phyloP scores from a whole-genome alignment of 2,113 vertebrate species.

The Dipodomys spectabilis region DNA sequence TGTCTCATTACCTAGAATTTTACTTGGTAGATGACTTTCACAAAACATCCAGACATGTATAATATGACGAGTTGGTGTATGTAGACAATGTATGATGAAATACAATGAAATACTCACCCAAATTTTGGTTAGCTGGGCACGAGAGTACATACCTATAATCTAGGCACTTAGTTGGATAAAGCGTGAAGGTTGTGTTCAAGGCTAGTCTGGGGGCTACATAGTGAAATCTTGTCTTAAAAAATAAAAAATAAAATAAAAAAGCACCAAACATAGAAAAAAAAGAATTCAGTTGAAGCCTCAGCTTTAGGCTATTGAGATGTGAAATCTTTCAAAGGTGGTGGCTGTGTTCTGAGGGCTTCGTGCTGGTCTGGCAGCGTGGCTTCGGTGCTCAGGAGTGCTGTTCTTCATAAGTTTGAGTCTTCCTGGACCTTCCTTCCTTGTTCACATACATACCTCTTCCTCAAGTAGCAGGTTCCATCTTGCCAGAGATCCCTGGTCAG shows the following conservation, averaged over 20 bases:
- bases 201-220: too few species aligned
- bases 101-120: too few species aligned
- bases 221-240: too few species aligned
- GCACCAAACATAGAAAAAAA: background rate
- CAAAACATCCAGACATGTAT: too few species aligned
- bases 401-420: background rate
- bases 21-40: background rate
- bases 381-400: background rate
- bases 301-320: background rate
- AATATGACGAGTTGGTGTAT: too few species aligned
- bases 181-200: too few species aligned
- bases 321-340: background rate
- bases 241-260: too few species aligned
- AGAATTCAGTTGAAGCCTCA: background rate
- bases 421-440: background rate
- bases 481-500: background rate
- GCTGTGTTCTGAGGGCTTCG: background rate
- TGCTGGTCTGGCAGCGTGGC: background rate
- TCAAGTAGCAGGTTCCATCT: background rate
- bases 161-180: too few species aligned
- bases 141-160: too few species aligned
- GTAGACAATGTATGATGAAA: too few species aligned
- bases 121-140: too few species aligned
- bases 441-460: too few species aligned
- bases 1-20: background rate